phyloP scores from a whole-genome alignment of 2,888 invertebrate species.

The Matsumyia berberina region DNA sequence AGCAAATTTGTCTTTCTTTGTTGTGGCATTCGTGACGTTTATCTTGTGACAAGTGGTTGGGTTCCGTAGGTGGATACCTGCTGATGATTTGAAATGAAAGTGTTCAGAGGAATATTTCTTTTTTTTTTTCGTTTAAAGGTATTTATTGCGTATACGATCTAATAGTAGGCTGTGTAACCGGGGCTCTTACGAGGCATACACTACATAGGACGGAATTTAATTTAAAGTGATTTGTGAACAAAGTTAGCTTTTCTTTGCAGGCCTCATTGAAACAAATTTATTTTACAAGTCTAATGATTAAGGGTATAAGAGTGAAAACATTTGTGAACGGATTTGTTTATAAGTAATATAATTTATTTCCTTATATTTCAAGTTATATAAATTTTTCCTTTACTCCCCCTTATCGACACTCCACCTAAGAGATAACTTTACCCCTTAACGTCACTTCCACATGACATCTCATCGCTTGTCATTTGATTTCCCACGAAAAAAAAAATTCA shows the following conservation, averaged over 20 bases:
- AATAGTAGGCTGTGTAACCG: too few relatives aligned
- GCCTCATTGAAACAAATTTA: too few relatives aligned
- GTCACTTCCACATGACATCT: constrained; percentile 38
- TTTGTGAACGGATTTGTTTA: too few relatives aligned
- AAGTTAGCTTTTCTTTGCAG: too few relatives aligned
- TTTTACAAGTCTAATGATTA: too few relatives aligned
- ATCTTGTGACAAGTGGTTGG: background rate
- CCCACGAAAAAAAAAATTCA: constrained; percentile 39
- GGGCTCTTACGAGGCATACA: too few relatives aligned
- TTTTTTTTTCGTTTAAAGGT: too few relatives aligned
- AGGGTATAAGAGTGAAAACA: too few relatives aligned
- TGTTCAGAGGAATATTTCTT: constrained; percentile 9
- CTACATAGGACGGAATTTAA: too few relatives aligned
- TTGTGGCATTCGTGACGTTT: constrained; percentile 43
- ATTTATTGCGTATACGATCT: too few relatives aligned
- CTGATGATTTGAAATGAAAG: background rate
- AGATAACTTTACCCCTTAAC: background rate
- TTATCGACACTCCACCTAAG: constrained; percentile 27
- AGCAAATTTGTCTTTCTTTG: constrained; percentile 51
- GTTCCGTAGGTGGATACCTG: background rate
- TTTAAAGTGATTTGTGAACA: too few relatives aligned
- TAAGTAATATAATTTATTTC: too few relatives aligned
- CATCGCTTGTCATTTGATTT: constrained; percentile 44
- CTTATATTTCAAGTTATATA: background rate
- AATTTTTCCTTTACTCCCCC: constrained; percentile 9